phyloP scores from a whole-genome alignment of 2,113 vertebrate species.

The Gambusia affinis region DNA sequence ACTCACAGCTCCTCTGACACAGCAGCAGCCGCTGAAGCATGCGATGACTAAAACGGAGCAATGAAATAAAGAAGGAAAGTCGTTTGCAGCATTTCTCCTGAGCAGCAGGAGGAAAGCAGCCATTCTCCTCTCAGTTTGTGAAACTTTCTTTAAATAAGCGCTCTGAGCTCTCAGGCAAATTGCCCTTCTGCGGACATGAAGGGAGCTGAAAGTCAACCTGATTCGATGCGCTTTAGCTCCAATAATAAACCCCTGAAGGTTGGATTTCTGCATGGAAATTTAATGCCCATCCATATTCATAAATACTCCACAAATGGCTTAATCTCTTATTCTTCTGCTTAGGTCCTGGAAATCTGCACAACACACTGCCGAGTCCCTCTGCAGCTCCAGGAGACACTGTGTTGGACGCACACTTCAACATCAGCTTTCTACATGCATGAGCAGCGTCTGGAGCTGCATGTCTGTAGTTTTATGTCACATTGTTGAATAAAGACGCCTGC shows the following conservation, averaged over 20 bases:
- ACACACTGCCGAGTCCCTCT: slow-evolving; percentile 38
- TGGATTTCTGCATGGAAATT: slow-evolving; percentile 65
- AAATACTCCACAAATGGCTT: slow-evolving; percentile 69
- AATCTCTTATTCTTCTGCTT: slow-evolving; percentile 74
- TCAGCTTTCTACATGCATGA: slow-evolving; percentile 2
- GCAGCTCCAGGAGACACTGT: slow-evolving; percentile 60
- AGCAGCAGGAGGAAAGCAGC: slow-evolving; percentile 51
- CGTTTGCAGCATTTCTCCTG: slow-evolving; percentile 35
- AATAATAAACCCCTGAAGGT: slow-evolving; percentile 73
- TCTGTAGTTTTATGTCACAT: slow-evolving; percentile 24
- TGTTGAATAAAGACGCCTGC: slow-evolving; percentile 3
- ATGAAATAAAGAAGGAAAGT: slow-evolving; percentile 44
- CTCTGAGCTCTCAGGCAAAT: slow-evolving; percentile 61
- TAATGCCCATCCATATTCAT: slow-evolving; percentile 80
- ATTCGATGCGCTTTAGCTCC: slow-evolving; percentile 65
- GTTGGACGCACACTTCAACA: slow-evolving; percentile 18
- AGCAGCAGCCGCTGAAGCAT: slow-evolving; percentile 19
- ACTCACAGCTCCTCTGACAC: slow-evolving; percentile 30
- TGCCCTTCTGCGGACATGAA: slow-evolving; percentile 66
- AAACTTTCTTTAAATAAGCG: slow-evolving; percentile 67
- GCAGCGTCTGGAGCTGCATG: neutral
- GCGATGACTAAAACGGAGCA: slow-evolving; percentile 26
- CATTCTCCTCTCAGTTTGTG: slow-evolving; percentile 40
- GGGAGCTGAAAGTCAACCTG: slow-evolving; percentile 71
- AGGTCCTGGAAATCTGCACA: slow-evolving; percentile 65